Percentiles rank a stretch among this genome's conserved stretches.
phyloP scores from a whole-genome alignment of 2,797 vertebrate species.

The Tenualosa ilisha region DNA sequence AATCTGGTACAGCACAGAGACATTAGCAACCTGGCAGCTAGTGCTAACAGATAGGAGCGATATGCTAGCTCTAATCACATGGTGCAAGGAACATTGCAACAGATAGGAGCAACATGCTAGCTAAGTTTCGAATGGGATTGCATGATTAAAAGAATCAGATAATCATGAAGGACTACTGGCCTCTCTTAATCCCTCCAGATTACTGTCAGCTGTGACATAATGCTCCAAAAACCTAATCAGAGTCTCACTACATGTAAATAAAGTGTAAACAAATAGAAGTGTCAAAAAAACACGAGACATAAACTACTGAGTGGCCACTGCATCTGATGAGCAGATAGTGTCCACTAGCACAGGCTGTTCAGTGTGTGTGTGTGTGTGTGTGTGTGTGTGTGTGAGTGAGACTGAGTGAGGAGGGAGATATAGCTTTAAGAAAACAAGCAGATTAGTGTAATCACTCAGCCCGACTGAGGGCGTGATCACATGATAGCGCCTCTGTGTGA shows the following conservation, averaged over 20 bases:
- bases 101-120: not conserved
- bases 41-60: no score
- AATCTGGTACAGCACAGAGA: no score
- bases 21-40: no score
- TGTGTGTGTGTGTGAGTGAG: no score
- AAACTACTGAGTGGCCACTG: no score
- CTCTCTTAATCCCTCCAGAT: slow-evolving; percentile 18
- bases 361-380: no score
- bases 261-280: not conserved
- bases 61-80: not conserved
- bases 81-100: not conserved
- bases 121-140: slow-evolving; percentile 8
- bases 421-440: slow-evolving; percentile 35
- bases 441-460: slow-evolving; percentile 31
- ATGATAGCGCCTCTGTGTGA: slow-evolving; percentile 9
- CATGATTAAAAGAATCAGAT: slow-evolving; percentile 27
- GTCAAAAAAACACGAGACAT: no score
- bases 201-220: not conserved
- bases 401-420: not conserved
- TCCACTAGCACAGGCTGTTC: no score
- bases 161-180: slow-evolving; percentile 15
- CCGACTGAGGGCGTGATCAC: slow-evolving; percentile 30
- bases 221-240: not conserved
- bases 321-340: no score
- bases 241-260: no score